These are phyloP conservation scores for Penaeus chinensis DNA, from an alignment of 1,140 invertebrate species.

Conservation along the genomic window DNA sequence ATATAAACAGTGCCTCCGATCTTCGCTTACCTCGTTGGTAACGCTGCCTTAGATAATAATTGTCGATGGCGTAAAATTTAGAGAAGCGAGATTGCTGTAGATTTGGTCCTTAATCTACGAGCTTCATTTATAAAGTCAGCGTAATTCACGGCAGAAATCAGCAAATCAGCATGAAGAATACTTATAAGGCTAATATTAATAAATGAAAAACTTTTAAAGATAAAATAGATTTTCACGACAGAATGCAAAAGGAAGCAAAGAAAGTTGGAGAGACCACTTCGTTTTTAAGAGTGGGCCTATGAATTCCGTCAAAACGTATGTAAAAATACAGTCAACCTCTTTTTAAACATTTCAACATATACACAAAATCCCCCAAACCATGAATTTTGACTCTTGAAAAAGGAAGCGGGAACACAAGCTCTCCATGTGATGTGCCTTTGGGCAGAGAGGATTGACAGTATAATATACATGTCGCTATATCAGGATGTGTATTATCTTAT, in stretches of 20 bases:
- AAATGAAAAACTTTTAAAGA: too few relatives aligned
- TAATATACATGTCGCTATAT: slow-evolving; percentile 21
- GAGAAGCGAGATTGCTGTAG: slow-evolving; percentile 37
- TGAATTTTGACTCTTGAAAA: too few relatives aligned
- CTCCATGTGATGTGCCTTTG: too few relatives aligned
- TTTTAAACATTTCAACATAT: too few relatives aligned
- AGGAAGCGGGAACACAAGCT: too few relatives aligned
- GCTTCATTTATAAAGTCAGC: not conserved
- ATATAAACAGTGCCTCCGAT: not conserved
- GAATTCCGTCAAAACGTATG: slow-evolving; percentile 23
- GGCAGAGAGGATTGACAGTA: slow-evolving; percentile 33
- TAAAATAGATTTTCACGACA: too few relatives aligned
- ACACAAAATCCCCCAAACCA: too few relatives aligned
- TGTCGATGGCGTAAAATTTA: slow-evolving; percentile 35
- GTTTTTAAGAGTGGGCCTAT: too few relatives aligned
- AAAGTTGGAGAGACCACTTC: too few relatives aligned
- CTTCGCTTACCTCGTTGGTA: slow-evolving; percentile 13
- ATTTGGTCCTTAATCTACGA: slow-evolving; percentile 1
- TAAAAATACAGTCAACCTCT: slow-evolving; percentile 49
- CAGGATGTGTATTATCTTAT: not conserved
- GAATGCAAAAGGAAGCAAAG: too few relatives aligned
- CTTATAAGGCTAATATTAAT: too few relatives aligned
- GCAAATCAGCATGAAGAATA: not conserved
- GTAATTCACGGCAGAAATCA: slow-evolving; percentile 5
- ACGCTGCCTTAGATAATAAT: slow-evolving; percentile 2